Base-by-base conservation (phyloP, 2,113 vertebrate species). In the Ahaetulla prasina region DNA sequence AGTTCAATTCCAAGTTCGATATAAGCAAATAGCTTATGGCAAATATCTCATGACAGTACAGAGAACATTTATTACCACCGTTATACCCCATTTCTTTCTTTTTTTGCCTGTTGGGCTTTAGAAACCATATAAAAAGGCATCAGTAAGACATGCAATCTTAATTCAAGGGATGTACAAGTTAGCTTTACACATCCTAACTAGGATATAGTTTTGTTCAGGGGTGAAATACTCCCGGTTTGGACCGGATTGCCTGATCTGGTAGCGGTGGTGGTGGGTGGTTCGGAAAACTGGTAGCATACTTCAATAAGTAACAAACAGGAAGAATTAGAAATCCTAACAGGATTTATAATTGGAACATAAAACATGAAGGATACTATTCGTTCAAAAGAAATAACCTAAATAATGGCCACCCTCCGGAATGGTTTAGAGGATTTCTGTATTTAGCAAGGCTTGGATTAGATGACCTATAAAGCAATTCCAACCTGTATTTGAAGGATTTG, bases 181-280 rank as follows among this genome's bases (percentile, higher is more conserved):
- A 57, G 85, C 0, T 90, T 93, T 93, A 92, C 89, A 92, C 87
- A 91, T 91, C 52, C 23, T 43, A 85, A 55, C 30, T 89, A 16
- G 43, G 20, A 1, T 85, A 85, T 57, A 0, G 74, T 20, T 23
- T 91, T 85, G 50, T 92, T n/a, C n/a, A n/a, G n/a, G n/a, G n/a
- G n/a, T n/a, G n/a, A n/a, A n/a, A n/a, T n/a, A n/a, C n/a, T n/a
- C n/a, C n/a, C n/a, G n/a, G n/a, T n/a, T n/a, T n/a, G n/a, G n/a
- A n/a, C n/a, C n/a, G n/a, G n/a, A n/a, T n/a, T n/a, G n/a, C n/a
- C n/a, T n/a, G n/a, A n/a, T n/a, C n/a, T n/a, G n/a, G n/a, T n/a
- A n/a, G n/a, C n/a, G n/a, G n/a, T n/a, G n/a, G n/a, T n/a, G n/a
- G n/a, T n/a, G n/a, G n/a, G n/a, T n/a, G n/a, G n/a, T n/a, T n/a